phyloP scores from a whole-genome alignment of 2,797 vertebrate genomes.

The Otolemur crassicaudatus region DNA sequence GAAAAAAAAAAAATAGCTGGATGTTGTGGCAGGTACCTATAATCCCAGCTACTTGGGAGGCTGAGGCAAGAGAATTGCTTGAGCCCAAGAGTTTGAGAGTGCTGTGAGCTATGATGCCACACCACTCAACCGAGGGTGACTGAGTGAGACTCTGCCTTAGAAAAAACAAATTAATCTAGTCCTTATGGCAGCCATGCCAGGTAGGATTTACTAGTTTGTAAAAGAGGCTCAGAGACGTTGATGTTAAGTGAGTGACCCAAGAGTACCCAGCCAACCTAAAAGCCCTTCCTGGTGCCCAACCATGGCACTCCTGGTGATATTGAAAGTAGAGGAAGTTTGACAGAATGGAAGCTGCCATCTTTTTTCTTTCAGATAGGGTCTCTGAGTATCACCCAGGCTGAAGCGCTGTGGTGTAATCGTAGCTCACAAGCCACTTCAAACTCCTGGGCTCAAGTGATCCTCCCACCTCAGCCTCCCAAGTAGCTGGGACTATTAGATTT shows the following conservation, averaged over 20 bases:
- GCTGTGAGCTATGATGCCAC: too few species aligned
- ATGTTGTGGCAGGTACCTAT: too few species aligned
- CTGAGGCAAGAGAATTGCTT: too few species aligned
- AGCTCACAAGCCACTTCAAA: neutral
- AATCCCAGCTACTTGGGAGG: too few species aligned
- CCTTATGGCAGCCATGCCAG: neutral
- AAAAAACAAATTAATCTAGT: neutral
- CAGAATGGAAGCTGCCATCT: neutral
- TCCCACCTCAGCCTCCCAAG: neutral
- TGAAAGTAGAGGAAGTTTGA: neutral
- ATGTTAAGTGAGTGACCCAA: too few species aligned
- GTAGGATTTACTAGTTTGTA: neutral
- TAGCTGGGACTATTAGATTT: neutral
- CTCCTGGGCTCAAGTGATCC: neutral
- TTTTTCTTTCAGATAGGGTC: neutral
- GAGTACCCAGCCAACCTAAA: neutral
- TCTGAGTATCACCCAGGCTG: neutral
- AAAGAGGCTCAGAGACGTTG: neutral
- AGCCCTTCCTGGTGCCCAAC: neutral
- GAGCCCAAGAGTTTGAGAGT: too few species aligned
- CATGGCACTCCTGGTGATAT: rapidly evolving
- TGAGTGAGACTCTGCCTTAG: too few species aligned
- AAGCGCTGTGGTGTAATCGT: neutral
- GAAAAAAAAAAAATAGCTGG: too few species aligned
- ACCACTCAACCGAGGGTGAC: too few species aligned